Evolutionary conservation across 2,113 vertebrate genomes (phyloP).

Genomic region (Ictalurus punctatus): DNA sequence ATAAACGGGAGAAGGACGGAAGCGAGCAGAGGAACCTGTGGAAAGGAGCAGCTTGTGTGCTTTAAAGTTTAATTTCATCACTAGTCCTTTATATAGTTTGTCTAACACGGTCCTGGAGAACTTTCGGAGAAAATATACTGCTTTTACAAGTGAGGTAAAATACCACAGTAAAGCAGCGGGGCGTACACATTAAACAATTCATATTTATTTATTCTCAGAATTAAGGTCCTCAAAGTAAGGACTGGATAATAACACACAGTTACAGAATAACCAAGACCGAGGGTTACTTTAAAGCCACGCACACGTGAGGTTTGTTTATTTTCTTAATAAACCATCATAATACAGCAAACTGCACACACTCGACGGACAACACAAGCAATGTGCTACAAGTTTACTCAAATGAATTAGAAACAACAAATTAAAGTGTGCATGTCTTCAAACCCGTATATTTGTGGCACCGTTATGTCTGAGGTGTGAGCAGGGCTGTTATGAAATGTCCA

Average conservation of each 20-base stretch:
- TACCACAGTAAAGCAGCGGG: neutral
- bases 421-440: neutral
- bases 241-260: neutral
- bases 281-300: no score
- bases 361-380: neutral
- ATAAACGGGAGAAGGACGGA: conserved; percentile 38
- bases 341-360: neutral
- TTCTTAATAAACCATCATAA: neutral
- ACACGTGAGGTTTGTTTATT: neutral
- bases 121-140: neutral
- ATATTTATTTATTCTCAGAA: neutral
- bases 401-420: neutral
- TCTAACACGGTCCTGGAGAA: neutral
- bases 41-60: neutral
- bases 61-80: no score
- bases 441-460: neutral
- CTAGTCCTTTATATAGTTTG: neutral
- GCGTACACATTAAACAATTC: neutral
- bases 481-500: no score
- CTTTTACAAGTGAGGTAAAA: neutral
- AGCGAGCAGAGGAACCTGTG: neutral
- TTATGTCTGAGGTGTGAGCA: neutral
- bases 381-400: neutral
- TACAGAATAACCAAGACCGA: neutral
- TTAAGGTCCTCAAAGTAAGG: neutral